A percentile compares a stretch with the other conserved stretches of the same genome.
phyloP scores from a whole-genome alignment of 30 jellyfish, hydroid and myxozoan species.

The Pseudorhiza aurosa region DNA sequence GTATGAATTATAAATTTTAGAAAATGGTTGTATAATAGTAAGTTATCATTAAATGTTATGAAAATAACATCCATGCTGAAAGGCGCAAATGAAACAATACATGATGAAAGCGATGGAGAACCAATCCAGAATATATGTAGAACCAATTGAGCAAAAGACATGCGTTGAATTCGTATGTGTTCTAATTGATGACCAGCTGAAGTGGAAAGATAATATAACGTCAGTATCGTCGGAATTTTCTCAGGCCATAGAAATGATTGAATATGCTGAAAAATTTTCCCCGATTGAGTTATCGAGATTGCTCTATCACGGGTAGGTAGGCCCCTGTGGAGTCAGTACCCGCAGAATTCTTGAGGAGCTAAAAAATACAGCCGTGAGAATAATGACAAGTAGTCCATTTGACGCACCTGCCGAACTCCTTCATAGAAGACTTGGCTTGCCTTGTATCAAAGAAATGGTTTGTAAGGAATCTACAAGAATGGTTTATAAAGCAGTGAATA shows the following conservation, averaged over 20 bases:
- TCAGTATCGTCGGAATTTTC: background rate
- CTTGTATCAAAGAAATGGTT: background rate
- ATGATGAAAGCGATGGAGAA: background rate
- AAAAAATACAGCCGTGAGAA: background rate
- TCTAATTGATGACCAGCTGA: background rate
- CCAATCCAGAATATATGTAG: background rate
- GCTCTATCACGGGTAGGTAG: too few species aligned
- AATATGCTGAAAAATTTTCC: background rate
- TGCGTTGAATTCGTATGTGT: background rate
- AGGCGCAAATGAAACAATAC: background rate
- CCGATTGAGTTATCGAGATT: background rate
- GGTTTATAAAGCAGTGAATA: slow-evolving; percentile 1
- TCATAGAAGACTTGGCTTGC: background rate
- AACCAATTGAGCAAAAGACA: background rate
- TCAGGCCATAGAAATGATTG: background rate
- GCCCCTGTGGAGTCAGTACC: too few species aligned
- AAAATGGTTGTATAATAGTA: background rate
- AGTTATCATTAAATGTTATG: background rate
- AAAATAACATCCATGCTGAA: background rate
- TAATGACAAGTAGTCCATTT: background rate
- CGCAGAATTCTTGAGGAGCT: background rate
- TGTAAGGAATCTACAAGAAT: background rate
- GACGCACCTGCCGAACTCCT: background rate
- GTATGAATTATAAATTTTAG: background rate
- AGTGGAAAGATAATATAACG: background rate